phyloP scores from a whole-genome alignment of 2,113 vertebrate species.

The Oryzias woworae region DNA sequence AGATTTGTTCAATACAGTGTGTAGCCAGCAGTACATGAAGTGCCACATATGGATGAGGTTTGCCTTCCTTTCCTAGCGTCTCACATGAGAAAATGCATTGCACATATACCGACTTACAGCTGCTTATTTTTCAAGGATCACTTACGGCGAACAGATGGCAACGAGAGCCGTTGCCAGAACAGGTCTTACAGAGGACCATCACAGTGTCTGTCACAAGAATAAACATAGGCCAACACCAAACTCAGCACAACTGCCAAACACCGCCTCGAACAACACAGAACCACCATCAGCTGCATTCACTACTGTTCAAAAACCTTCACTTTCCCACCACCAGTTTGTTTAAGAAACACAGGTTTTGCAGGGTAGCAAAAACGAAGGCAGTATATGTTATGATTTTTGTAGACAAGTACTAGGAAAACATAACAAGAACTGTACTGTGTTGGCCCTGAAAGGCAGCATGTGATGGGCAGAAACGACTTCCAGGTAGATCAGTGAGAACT shows the following conservation, averaged over 20 bases:
- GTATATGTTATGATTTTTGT: conserved; percentile 63
- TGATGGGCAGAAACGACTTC: conserved; percentile 41
- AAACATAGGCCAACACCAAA: conserved; percentile 67
- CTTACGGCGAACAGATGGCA: conserved; percentile 51
- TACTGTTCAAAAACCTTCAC: conserved; percentile 30
- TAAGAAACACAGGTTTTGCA: conserved; percentile 51
- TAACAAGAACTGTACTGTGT: conserved; percentile 52
- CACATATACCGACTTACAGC: conserved; percentile 45
- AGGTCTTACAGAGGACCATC: conserved; percentile 55
- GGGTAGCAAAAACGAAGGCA: conserved; percentile 45
- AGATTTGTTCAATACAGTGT: conserved; percentile 49
- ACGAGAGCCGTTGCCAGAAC: conserved; percentile 43
- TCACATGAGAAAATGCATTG: conserved; percentile 59
- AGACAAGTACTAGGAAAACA: conserved; percentile 63
- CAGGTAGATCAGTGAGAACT: conserved; percentile 17
- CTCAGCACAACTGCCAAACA: conserved; percentile 45
- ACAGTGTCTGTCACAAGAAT: conserved; percentile 70
- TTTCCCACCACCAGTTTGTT: conserved; percentile 52
- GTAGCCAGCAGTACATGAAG: conserved; percentile 30
- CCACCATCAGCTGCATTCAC: conserved; percentile 35
- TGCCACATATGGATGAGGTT: conserved; percentile 27
- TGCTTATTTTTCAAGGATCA: conserved; percentile 73
- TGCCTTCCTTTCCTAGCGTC: conserved; percentile 59
- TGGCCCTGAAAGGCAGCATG: conserved; percentile 39
- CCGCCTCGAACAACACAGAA: conserved; percentile 26